Base-by-base conservation (phyloP, 1,140 invertebrate genomes). In the Gryon sp. region DNA sequence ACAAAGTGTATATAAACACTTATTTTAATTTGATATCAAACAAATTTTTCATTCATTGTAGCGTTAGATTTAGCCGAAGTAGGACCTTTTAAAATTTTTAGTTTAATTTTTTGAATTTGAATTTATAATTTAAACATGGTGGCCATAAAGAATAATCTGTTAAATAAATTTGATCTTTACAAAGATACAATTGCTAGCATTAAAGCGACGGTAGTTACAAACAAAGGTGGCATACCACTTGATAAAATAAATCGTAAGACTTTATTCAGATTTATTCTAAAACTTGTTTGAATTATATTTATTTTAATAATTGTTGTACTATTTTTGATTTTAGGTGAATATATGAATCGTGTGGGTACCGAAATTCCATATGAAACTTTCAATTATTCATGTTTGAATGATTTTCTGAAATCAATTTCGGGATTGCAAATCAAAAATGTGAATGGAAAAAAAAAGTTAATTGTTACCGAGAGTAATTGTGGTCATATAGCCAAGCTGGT, bases 161-260 rank as follows among this genome's bases (percentile, higher is more conserved):
- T n/a, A n/a, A n/a, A n/a, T n/a, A n/a, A n/a, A n/a, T n/a, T n/a
- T n/a, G n/a, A n/a, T n/a, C n/a, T n/a, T n/a, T n/a, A n/a, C n/a
- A 43, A 43, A 43, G 6, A 46, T 9, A 46, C 24, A 16, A 4
- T 46, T 30, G 22, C 1, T 15, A 9, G 15, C 3, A 36, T 52
- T 14, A 52, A 52, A 36, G 30, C 48, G 9, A 45, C 40, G 0
- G 46, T 60, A 45, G 34, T 22, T 32, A 34, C 41, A n/a, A 12
- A 36, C 8, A 30, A 34, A 45, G 55, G 55, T 4, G 55, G 55
- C 3, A 24, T 60, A 16, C 41, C 41, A 9, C 1, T 34, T n/a
- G 36, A 60, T 32, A 46, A 60, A 22, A 45, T 60, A 0, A 46
- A 60, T 34, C 15, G 55, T 60, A 48, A 62, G 43, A 24, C 22